phyloP scores from a whole-genome alignment of 2,113 vertebrate genomes.

The Apteryx mantelli region DNA sequence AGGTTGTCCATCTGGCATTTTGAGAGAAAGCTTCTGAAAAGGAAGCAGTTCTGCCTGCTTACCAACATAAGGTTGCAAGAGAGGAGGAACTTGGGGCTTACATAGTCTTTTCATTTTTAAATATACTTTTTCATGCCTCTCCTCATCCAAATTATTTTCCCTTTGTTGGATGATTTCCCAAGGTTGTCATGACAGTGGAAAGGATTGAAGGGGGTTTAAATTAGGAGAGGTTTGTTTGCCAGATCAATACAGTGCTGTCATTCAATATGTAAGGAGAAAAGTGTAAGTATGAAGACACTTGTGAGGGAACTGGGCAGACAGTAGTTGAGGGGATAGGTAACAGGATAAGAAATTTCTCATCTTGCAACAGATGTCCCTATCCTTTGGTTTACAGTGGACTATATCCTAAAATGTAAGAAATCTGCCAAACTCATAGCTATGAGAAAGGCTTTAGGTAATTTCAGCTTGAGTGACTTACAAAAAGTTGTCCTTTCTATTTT shows the following conservation, averaged over 20 bases:
- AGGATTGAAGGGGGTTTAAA: conserved; percentile 27
- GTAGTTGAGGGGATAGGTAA: not conserved
- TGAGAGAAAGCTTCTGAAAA: not conserved
- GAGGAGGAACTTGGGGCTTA: not conserved
- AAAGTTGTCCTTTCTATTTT: not conserved
- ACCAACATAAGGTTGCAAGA: not conserved
- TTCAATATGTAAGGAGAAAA: not conserved
- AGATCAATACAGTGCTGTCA: conserved; percentile 5
- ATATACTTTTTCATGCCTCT: not conserved
- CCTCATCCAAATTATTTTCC: not conserved
- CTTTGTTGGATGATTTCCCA: conserved; percentile 35
- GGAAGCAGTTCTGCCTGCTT: not conserved
- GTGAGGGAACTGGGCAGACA: not conserved
- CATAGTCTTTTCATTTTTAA: not conserved
- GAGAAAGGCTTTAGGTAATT: not conserved
- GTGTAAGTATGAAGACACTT: not conserved
- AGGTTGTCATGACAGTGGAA: not conserved
- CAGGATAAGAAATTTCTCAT: not conserved
- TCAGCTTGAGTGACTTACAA: not conserved
- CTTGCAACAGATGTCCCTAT: not conserved
- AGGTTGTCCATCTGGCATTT: not conserved
- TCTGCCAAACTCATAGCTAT: not conserved
- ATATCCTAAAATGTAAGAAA: not conserved
- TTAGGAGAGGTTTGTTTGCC: not conserved
- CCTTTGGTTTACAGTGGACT: not conserved